Evolutionary conservation across 2,888 invertebrate genomes (phyloP), one percentile per base, ranked within the genome.

Genomic region (Mesorhabditis spiculigera): DNA sequence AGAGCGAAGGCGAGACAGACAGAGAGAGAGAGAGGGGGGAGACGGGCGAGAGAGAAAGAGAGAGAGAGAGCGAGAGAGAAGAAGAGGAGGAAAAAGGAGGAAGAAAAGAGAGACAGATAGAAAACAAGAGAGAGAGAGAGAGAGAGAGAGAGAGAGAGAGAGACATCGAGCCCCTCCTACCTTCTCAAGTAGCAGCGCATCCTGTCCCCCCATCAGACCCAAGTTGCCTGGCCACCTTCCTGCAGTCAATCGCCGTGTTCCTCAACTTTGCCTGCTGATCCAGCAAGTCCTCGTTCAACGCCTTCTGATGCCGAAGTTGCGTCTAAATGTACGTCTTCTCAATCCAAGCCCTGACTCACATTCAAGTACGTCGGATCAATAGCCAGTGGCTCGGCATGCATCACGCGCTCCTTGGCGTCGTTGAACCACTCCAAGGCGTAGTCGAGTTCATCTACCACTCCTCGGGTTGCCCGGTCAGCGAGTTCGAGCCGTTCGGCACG

Each of bases 391-490:
- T 93, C 94, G 0, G 94, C 93, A 73, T 92, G 91, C 43, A 92
- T 90, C n/a, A 78, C 73, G 50, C 92, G 91, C 41, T 91, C 90
- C 84, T 95, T 94, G 71, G 93, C 93, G 76, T 93, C 93, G 42
- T 93, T 90, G 90, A 98, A 94, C 96, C 96, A 98, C 84, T 96
- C 95, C 0, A 95, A 89, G 0, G 96, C 89, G 83, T 95, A 96
- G 86, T 96, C 95, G 86, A 97, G 93, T 85, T 96, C 95, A 61
- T 92, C 91, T 10, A 84, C 71, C 5, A 82, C 80, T 4, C 78
- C 79, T 66, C 82, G 65, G 5, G 80, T 78, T 63, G 82, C 81
- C 41, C 76, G 75, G 43, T 81, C 79, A 85, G 94, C 93, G 50
- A 95, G 89, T 85, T 94, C 91, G 62, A 97, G 90, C 72, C 95